Evolutionary conservation across 1,140 invertebrate species (phyloP).

Genomic region (Ceratina calcarata): DNA sequence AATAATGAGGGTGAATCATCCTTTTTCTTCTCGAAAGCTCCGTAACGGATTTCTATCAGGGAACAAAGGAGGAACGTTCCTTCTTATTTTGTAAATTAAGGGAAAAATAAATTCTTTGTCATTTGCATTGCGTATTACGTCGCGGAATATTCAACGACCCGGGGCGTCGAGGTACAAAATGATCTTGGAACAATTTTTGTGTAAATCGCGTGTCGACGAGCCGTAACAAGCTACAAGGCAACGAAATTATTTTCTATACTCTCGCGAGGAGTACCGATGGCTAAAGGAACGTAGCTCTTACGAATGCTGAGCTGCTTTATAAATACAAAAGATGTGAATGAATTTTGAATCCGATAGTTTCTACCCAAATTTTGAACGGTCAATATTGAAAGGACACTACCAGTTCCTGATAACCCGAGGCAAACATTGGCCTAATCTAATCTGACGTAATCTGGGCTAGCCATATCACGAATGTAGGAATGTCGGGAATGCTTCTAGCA

Average conservation of each 20-base stretch:
- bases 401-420: conserved; percentile 30
- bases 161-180: conserved; percentile 28
- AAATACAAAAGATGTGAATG: no score
- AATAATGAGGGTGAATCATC: not conserved
- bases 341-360: no score
- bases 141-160: conserved; percentile 60
- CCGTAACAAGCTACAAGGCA: conserved; percentile 33
- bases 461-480: conserved; percentile 57
- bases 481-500: conserved; percentile 49
- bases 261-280: no score
- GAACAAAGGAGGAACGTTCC: conserved; percentile 1
- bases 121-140: conserved; percentile 68
- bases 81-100: conserved; percentile 71
- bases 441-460: conserved; percentile 52
- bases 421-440: conserved; percentile 35
- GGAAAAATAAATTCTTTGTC: conserved; percentile 67
- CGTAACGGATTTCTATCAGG: not conserved
- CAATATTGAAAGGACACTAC: conserved; percentile 17
- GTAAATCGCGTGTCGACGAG: conserved; percentile 28
- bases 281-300: no score
- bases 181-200: conserved; percentile 44
- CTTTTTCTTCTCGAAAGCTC: not conserved
- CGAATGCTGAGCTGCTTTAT: not conserved
- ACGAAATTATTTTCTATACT: not conserved
- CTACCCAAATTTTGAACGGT: no score